A percentile compares a stretch with the other conserved stretches of the same genome.
Evolutionary conservation across 2,888 invertebrate species (phyloP).

Genomic region (Emesis furor): DNA sequence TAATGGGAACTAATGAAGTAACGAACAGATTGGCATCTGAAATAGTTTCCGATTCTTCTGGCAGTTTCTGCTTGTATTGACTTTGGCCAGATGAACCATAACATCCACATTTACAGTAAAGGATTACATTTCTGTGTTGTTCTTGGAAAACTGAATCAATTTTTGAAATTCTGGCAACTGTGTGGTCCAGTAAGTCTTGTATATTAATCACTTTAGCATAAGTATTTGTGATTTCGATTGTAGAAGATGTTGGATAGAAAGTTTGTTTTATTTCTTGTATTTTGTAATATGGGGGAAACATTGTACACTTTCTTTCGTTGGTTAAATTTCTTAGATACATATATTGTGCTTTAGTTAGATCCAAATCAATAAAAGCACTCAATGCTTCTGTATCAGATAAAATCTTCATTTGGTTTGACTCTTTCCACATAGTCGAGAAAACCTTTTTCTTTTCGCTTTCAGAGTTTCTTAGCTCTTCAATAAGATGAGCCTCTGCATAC

Average conservation of each 20-base stretch:
- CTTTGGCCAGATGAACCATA: conserved; percentile 66
- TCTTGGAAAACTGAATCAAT: conserved; percentile 52
- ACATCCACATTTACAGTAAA: conserved; percentile 63
- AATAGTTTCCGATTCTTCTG: conserved; percentile 25
- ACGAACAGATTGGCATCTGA: conserved; percentile 65
- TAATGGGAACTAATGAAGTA: conserved; percentile 66
- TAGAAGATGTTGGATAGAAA: conserved; percentile 32
- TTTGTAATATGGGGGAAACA: conserved; percentile 33
- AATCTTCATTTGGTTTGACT: too few relatives aligned
- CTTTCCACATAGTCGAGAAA: too few relatives aligned
- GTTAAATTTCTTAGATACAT: not conserved
- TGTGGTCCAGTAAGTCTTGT: conserved; percentile 67
- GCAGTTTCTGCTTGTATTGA: conserved; percentile 29
- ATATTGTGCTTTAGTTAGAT: conserved; percentile 50
- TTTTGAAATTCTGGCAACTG: conserved; percentile 60
- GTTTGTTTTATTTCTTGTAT: conserved; percentile 30
- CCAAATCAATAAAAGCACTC: conserved; percentile 29
- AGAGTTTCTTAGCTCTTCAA: too few relatives aligned
- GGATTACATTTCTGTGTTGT: conserved; percentile 8
- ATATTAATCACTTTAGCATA: conserved; percentile 40
- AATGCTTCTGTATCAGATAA: too few relatives aligned
- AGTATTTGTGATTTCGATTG: conserved; percentile 31
- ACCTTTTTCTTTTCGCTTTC: too few relatives aligned
- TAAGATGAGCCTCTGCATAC: too few relatives aligned
- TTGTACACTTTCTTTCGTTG: conserved; percentile 29